A percentile compares a stretch with the other conserved stretches of the same genome.
phyloP scores from a whole-genome alignment of 2,797 vertebrate genomes.

The Etheostoma perlongum region DNA sequence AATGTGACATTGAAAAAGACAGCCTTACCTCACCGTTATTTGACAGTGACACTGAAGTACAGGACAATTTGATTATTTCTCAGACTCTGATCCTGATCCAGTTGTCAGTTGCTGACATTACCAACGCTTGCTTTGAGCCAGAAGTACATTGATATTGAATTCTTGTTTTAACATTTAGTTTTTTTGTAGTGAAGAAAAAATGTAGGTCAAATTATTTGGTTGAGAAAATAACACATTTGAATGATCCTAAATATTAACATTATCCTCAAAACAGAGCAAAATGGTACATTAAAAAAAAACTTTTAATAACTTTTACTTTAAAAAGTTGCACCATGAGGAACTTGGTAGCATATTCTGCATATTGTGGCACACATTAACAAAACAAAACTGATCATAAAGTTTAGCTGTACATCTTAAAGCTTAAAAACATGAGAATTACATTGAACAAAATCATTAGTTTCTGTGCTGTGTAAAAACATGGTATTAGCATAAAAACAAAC shows the following conservation, averaged over 20 bases:
- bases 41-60: not conserved
- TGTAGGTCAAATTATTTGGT: not conserved
- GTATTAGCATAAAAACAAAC: not conserved
- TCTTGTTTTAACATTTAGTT: not conserved
- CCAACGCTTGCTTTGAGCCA: conserved; percentile 63
- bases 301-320: not conserved
- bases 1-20: not conserved
- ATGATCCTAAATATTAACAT: not conserved
- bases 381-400: not conserved
- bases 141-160: conserved; percentile 9
- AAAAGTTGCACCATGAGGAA: not conserved
- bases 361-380: not conserved
- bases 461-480: not conserved
- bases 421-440: not conserved
- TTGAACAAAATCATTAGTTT: not conserved
- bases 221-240: not conserved
- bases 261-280: not conserved
- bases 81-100: conserved; percentile 56
- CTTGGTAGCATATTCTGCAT: not conserved
- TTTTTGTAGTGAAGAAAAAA: conserved; percentile 14
- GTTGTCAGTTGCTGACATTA: conserved; percentile 88
- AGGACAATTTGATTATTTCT: not conserved
- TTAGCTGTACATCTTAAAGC: not conserved
- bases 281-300: not conserved
- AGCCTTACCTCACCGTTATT: not conserved